Evolutionary conservation across 1,140 invertebrate genomes (phyloP).

Genomic region (Drusus annulatus): DNA sequence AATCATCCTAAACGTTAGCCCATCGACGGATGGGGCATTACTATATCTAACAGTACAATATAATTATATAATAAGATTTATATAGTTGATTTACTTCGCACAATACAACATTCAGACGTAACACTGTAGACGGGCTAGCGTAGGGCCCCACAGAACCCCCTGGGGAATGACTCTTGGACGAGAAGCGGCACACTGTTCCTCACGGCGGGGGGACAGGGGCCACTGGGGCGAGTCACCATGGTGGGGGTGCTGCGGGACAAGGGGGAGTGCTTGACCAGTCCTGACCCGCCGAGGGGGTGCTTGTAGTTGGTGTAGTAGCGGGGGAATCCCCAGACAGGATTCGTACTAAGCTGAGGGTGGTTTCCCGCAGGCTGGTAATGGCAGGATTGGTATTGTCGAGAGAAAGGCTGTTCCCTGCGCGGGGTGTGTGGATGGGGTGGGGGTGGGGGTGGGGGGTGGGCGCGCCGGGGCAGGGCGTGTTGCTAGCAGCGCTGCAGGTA

Average conservation of each 20-base stretch:
- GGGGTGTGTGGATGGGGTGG: neutral
- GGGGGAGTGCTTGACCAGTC: constrained; percentile 10
- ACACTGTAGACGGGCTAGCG: constrained; percentile 21
- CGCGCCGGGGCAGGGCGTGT: constrained; percentile 53
- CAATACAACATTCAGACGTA: constrained; percentile 43
- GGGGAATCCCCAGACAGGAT: neutral
- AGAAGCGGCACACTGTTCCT: constrained; percentile 24
- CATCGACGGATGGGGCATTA: neutral
- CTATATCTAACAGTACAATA: constrained; percentile 35
- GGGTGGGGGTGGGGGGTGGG: constrained; percentile 17
- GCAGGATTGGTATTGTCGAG: constrained; percentile 12
- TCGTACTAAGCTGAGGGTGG: no score
- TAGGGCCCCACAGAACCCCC: constrained; percentile 31
- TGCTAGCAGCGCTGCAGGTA: constrained; percentile 70
- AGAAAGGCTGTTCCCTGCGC: neutral
- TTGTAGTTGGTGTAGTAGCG: neutral
- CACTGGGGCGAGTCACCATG: neutral
- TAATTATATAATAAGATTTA: constrained; percentile 1
- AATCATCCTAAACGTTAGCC: constrained; percentile 33
- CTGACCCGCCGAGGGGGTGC: neutral
- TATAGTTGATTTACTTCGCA: constrained; percentile 28
- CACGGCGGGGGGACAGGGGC: neutral
- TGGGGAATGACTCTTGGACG: constrained; percentile 43
- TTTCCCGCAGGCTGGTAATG: neutral
- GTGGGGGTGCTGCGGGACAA: neutral